Conservation (phyloP, 2,113 vertebrate genomes). For the Colinus virginianus region DNA sequence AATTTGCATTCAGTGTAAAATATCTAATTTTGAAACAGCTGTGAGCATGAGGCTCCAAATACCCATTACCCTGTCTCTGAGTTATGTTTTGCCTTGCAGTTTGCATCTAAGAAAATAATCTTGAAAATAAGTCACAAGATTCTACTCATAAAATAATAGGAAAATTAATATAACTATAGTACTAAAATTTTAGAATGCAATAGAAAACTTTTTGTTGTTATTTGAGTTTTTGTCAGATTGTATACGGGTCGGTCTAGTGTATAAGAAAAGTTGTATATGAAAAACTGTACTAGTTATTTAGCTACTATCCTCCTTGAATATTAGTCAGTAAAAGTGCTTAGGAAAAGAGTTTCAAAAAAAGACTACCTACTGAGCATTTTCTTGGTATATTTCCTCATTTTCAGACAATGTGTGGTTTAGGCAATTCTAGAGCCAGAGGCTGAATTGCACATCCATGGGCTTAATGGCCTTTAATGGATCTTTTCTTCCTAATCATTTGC, state of each 20-base stretch:
- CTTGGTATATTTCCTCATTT: neutral
- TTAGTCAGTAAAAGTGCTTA: conserved; percentile 3
- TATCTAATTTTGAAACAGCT: conserved; percentile 33
- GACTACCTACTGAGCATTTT: neutral
- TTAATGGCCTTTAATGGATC: conserved; percentile 66
- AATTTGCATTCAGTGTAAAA: conserved; percentile 13
- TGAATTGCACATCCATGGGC: conserved; percentile 39
- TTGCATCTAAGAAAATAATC: neutral
- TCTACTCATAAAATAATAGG: neutral
- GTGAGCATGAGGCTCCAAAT: neutral
- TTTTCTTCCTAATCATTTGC: conserved; percentile 54
- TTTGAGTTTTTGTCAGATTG: neutral
- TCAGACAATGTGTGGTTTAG: conserved; percentile 17
- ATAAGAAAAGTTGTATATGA: neutral
- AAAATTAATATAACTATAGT: neutral
- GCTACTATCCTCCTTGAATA: neutral
- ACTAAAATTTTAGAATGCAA: neutral
- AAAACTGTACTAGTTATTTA: neutral
- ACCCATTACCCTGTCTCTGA: neutral
- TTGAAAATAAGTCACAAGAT: conserved; percentile 14
- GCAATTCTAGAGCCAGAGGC: conserved; percentile 54
- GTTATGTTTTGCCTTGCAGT: neutral
- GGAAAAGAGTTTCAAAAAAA: conserved; percentile 36
- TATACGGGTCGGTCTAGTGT: neutral
- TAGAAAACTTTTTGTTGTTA: neutral